Evolutionary conservation across 2,888 invertebrate species (phyloP).

Genomic region (Parnassius glacialis): DNA sequence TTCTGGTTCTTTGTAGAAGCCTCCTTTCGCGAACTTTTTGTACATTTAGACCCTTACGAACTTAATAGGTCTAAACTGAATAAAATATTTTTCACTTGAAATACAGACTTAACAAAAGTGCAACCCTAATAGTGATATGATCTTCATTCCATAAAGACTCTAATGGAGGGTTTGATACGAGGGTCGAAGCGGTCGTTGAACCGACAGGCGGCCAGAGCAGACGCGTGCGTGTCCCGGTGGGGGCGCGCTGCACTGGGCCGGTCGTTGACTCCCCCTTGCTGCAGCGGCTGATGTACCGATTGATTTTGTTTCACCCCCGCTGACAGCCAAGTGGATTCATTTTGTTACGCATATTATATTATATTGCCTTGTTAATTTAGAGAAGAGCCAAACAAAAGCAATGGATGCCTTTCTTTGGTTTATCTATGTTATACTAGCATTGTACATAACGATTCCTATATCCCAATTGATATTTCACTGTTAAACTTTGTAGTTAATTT

Average conservation of each 20-base stretch:
- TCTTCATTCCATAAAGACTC: constrained; percentile 34
- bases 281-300: constrained; percentile 53
- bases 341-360: constrained; percentile 6
- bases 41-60: too few species aligned
- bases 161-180: constrained; percentile 46
- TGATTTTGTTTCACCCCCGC: constrained; percentile 49
- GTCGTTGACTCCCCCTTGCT: constrained; percentile 69
- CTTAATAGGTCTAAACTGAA: too few species aligned
- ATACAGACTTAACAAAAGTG: constrained; percentile 1
- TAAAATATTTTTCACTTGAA: neutral
- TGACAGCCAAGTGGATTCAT: constrained; percentile 19
- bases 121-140: constrained; percentile 20
- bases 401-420: too few species aligned
- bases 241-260: constrained; percentile 62
- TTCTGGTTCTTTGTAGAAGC: too few species aligned
- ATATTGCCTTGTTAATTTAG: too few species aligned
- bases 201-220: constrained; percentile 64
- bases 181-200: constrained; percentile 72
- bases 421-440: too few species aligned
- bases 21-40: too few species aligned
- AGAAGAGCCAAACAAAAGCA: too few species aligned
- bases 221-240: constrained; percentile 48
- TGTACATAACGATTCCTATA: too few species aligned
- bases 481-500: too few species aligned
- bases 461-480: too few species aligned